Conservation (phyloP, 2,888 invertebrate genomes). For the Cerceris rybyensis region DNA sequence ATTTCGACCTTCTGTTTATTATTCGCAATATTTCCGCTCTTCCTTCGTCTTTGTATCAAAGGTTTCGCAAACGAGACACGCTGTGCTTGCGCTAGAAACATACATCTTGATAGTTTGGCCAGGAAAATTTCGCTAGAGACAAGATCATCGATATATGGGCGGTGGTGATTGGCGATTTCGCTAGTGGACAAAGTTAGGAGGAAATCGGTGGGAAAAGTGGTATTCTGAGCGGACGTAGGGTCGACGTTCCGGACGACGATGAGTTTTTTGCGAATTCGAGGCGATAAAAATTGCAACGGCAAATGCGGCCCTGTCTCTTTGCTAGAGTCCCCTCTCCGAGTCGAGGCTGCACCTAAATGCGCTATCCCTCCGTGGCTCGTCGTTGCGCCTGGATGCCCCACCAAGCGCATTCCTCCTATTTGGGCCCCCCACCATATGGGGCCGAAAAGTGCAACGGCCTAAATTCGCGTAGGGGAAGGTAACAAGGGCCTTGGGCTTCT, state of each 20-base stretch:
- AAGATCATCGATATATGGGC: slow-evolving; percentile 11
- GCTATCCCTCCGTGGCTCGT: slow-evolving; percentile 75
- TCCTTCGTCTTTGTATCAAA: neutral
- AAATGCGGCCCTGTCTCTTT: slow-evolving; percentile 81
- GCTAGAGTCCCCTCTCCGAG: slow-evolving; percentile 77
- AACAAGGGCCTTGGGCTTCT: slow-evolving; percentile 80
- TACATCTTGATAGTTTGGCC: slow-evolving; percentile 29
- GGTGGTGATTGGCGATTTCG: neutral
- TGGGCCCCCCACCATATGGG: slow-evolving; percentile 78
- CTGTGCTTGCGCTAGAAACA: neutral
- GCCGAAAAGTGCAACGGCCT: slow-evolving; percentile 82
- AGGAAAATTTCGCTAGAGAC: slow-evolving; percentile 21
- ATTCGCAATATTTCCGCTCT: neutral
- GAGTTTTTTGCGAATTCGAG: neutral
- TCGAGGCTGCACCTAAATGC: slow-evolving; percentile 76
- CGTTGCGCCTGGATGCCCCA: slow-evolving; percentile 69
- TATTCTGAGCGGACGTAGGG: too few relatives aligned
- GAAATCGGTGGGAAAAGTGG: too few relatives aligned
- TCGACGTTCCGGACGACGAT: slow-evolving; percentile 17
- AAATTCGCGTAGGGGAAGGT: slow-evolving; percentile 80
- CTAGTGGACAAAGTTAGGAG: neutral
- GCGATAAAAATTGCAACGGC: slow-evolving; percentile 53
- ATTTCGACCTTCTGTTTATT: neutral
- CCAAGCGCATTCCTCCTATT: slow-evolving; percentile 77
- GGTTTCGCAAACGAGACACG: neutral